Base-by-base conservation (phyloP, 2,113 vertebrate genomes). In the Typhlomys cinereus region DNA sequence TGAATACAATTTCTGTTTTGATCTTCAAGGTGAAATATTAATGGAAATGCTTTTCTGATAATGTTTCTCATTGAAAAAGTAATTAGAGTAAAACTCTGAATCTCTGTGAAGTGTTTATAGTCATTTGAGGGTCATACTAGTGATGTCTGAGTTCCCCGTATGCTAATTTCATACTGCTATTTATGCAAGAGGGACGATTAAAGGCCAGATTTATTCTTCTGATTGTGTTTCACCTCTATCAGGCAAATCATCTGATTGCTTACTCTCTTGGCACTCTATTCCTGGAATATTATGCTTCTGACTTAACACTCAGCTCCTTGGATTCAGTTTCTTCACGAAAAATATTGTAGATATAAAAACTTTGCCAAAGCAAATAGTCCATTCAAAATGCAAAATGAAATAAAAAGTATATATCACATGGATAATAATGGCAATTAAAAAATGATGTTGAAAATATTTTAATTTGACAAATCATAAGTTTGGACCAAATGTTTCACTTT, bases 21-120 rank as follows among this genome's bases (percentile, higher is more conserved):
- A 95, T 96, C 46, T 67, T 79, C 61, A 90, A 93, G 34, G 66
- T 94, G 90, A 94, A 91, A 85, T 96, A 96, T 96, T 96, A 98
- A 96, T 85, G 93, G 91, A 73, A 71, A 54, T 80, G 66, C 50
- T 91, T 96, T 95, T 95, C 94, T 84, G 96, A 95, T 93, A 95
- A 94, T 67, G 81, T 81, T 67, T 44, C 70, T 90, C 62, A 90
- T 61, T 94, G 79, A 96, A 94, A 97, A 96, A 90, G 66, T 18
- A 92, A 86, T 64, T 91, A 80, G 82, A 66, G 89, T 92, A 94
- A 95, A 95, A 81, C 73, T 82, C 4, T 81, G 94, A 94, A 41
- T 94, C 84, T 89, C 66, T 66, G 80, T 74, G 31, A 94, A 97
- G 92, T 34, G 3, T 59, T 90, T 96, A 95, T n/a, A 88, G 27